Percentiles rank a stretch among this genome's conserved stretches.
Conservation (phyloP, 1,140 invertebrate species). For the Bombus pyrosoma region DNA sequence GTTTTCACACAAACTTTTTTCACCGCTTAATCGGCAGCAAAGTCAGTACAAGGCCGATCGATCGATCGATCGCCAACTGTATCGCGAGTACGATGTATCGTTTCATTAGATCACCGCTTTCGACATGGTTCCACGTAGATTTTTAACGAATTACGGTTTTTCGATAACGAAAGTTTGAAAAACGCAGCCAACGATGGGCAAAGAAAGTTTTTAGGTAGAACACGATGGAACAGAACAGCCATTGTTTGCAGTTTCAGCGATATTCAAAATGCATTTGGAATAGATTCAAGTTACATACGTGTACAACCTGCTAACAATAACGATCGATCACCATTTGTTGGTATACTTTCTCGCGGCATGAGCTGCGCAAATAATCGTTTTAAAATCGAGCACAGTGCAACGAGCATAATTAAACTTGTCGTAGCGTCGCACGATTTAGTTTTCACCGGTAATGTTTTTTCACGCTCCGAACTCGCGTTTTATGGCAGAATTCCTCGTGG, state of each 20-base stretch:
- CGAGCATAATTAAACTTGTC: not conserved
- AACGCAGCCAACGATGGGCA: not conserved
- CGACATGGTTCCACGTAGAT: too few species aligned
- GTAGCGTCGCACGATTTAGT: not conserved
- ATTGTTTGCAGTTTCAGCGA: not conserved
- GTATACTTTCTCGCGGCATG: not conserved
- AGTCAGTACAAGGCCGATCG: not conserved
- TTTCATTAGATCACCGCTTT: not conserved
- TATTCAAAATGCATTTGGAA: not conserved
- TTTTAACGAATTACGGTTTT: constrained; percentile 3
- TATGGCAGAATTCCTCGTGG: too few species aligned
- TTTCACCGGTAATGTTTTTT: not conserved
- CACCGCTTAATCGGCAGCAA: not conserved
- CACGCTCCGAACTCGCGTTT: too few species aligned
- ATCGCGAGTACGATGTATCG: not conserved
- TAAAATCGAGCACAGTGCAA: not conserved
- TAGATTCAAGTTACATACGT: not conserved
- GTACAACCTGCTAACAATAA: not conserved
- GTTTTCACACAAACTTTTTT: constrained; percentile 1
- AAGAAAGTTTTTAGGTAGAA: not conserved
- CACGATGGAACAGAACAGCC: not conserved
- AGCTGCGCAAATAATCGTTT: not conserved
- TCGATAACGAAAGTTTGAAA: not conserved
- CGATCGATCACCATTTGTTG: not conserved
- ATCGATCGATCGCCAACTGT: not conserved